A percentile compares a stretch with the other conserved stretches of the same genome.
Conservation (phyloP, 2,888 invertebrate genomes). For the Andrena minutula region DNA sequence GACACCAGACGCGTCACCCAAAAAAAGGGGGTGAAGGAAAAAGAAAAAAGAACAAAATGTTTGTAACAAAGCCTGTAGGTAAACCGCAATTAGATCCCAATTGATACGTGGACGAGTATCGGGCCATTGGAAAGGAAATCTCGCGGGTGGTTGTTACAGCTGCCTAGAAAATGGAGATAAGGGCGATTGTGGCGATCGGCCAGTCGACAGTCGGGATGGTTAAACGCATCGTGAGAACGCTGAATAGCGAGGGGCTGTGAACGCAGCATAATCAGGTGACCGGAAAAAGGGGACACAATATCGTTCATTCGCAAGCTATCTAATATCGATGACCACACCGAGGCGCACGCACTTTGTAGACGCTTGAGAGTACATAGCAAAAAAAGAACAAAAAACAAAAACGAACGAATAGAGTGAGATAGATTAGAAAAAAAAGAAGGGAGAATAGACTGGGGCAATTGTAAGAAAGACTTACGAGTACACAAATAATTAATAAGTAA, state of each 20-base stretch:
- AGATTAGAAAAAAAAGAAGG: conserved; percentile 53
- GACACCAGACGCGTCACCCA: too few relatives aligned
- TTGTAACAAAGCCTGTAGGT: not conserved
- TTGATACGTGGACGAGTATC: conserved; percentile 13
- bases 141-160: not conserved
- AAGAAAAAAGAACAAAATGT: conserved; percentile 7
- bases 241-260: conserved; percentile 52
- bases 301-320: conserved; percentile 80
- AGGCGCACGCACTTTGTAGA: conserved; percentile 74
- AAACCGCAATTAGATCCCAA: conserved; percentile 23
- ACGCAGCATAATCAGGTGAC: conserved; percentile 55
- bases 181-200: conserved; percentile 28
- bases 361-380: conserved; percentile 68
- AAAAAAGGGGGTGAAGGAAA: not conserved
- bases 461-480: conserved; percentile 57
- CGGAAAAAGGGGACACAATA: conserved; percentile 46
- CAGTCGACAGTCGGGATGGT: conserved; percentile 37
- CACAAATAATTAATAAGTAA: conserved; percentile 56
- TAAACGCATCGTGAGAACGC: conserved; percentile 42
- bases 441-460: conserved; percentile 42
- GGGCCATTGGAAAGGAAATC: conserved; percentile 18
- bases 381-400: conserved; percentile 12
- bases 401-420: too few relatives aligned
- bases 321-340: conserved; percentile 81
- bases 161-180: conserved; percentile 1